Evolutionary conservation across 2,888 invertebrate species (phyloP), one percentile per base, ranked within the genome.

Genomic region (Ophion ventricosus): DNA sequence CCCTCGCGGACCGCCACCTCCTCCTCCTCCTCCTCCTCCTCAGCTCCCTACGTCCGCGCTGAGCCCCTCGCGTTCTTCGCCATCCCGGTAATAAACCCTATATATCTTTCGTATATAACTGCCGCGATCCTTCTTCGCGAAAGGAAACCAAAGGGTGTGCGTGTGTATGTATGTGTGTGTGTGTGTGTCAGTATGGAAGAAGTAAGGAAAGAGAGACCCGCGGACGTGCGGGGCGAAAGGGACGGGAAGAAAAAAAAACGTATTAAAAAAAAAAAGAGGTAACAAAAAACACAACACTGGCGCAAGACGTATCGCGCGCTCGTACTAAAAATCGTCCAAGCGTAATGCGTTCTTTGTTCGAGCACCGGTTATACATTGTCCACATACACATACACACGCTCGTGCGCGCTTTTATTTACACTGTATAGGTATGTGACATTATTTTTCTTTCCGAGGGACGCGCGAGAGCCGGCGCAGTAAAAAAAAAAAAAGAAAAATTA

Each of bases 11-110:
- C 70, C 43, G 23, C 69, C 25, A n/a, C 26, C 26, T 49, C 56
- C 61, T 8, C 69, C 25, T 54, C 67, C 63, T 29, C 77, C 63
- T 59, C 56, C 35, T 69, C n/a, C 35, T 35, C 7, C 35, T 64
- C 20, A 8, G 1, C 70, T 54, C 64, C 82, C 72, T 26, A 25
- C 66, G 59, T 69, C 57, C 77, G 59, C 61, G 49, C 81, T 83
- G 70, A 69, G 74, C 70, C 54, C 77, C 61, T 63, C 57, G 43
- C 80, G 78, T 81, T 61, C 83, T 81, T 85, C 69, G 80, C 85
- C 84, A 81, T 86, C 83, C 81, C 80, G 86, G 86, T 87, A 87
- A 87, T 87, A 87, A 87, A 87, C 84, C 85, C 87, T 86, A 87
- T 87, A 86, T 84, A 84, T 86, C 84, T 86, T 79, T 75, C 82